Evolutionary conservation across 2,888 invertebrate genomes (phyloP), one percentile per base, ranked within the genome.

Genomic region (Eilema sororculum): DNA sequence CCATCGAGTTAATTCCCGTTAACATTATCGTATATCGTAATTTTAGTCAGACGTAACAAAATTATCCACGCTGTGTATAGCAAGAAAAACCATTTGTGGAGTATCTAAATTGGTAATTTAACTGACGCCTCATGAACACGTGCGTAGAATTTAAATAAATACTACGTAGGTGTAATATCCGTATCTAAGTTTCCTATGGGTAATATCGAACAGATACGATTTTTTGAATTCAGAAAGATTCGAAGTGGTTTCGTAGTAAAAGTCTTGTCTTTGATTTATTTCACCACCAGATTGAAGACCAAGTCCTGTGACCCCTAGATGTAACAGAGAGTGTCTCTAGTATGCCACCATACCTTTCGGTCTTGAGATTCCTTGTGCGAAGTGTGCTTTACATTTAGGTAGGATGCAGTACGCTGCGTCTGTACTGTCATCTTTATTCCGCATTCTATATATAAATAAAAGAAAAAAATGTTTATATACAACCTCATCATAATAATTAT

Each of bases 51-150:
- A 13, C 25, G 41, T 52, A 65, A 69, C 37, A 30, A 52, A 62
- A 67, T 69, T 33, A 57, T 33, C 28, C n/a, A 28, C 33, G 61
- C 59, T 59, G 12, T 28, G 10, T 60, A 20, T 57, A 41, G 41
- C 20, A 58, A 66, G 60, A 41, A 3, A 8, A 28, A 52, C 22
- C 25, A 60, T 72, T 68, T 72, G 58, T 13, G 56, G 64, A 72
- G 24, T 57, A 62, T 52, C 13, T 22, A 28, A 52, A 69, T 67
- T 67, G 56, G 56, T 61, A 28, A 58, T 73, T 61, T 64, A 46
- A 22, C n/a, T 37, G 52, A 61, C 71, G 68, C 24, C 64, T 67
- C 58, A 73, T 73, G 28, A 74, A 69, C 69, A 68, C 56, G 59
- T 68, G 46, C 4, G 24, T 13, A 24, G 37, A 6, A 41, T 9